Conservation (phyloP, 1,140 invertebrate species). For the Hylaeus anthracinus region DNA sequence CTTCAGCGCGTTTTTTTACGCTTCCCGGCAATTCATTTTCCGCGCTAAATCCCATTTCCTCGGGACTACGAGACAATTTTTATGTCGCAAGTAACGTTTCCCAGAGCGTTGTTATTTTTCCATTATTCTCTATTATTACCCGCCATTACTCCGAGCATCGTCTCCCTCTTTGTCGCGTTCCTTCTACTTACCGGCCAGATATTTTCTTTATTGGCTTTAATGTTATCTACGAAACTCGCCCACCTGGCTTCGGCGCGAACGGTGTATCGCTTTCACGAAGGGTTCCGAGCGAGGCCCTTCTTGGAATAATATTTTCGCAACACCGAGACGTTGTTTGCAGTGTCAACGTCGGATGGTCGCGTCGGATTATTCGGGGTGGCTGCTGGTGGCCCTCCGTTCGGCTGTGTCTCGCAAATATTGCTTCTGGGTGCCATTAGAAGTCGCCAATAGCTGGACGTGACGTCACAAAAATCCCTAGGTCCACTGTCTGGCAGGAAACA, state of each 20-base stretch:
- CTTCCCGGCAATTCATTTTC: too few species aligned
- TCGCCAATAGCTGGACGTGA: neutral
- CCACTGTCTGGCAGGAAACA: too few species aligned
- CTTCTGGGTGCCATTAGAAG: neutral
- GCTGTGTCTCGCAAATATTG: too few species aligned
- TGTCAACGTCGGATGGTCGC: slow-evolving; percentile 54
- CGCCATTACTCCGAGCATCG: slow-evolving; percentile 3
- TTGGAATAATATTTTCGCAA: slow-evolving; percentile 70
- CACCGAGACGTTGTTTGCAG: slow-evolving; percentile 64
- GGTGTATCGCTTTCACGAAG: slow-evolving; percentile 61
- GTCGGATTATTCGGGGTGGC: slow-evolving; percentile 52
- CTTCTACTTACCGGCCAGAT: slow-evolving; percentile 42
- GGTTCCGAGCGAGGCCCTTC: slow-evolving; percentile 35
- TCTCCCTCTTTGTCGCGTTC: slow-evolving; percentile 5
- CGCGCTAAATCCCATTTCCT: too few species aligned
- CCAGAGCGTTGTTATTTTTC: slow-evolving; percentile 27
- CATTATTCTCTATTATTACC: slow-evolving; percentile 45
- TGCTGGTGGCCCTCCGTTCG: slow-evolving; percentile 15
- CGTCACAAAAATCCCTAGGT: neutral
- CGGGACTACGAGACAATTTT: neutral
- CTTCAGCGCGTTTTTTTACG: too few species aligned
- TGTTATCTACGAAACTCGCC: slow-evolving; percentile 58
- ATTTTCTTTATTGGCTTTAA: slow-evolving; percentile 61
- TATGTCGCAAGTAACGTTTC: neutral
- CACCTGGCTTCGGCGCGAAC: slow-evolving; percentile 61